phyloP scores from a whole-genome alignment of 2,113 vertebrate genomes.

The Microcebus griseorufus region DNA sequence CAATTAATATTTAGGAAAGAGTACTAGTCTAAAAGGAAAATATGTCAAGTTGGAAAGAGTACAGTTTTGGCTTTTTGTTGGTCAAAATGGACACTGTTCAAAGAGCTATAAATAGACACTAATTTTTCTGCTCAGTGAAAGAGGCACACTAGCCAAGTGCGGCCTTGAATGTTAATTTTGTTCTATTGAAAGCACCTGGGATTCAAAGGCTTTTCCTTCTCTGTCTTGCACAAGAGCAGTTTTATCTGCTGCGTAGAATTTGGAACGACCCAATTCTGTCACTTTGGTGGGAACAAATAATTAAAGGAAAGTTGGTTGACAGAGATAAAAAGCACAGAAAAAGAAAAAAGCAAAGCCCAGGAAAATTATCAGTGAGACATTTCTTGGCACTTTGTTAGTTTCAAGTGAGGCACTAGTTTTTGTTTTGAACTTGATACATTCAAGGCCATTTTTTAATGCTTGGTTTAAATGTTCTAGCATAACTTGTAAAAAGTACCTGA shows the following conservation, averaged over 20 bases:
- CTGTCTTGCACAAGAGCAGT: slow-evolving; percentile 55
- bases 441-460: slow-evolving; percentile 9
- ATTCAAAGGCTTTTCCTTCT: slow-evolving; percentile 66
- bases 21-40: slow-evolving; percentile 51
- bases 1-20: slow-evolving; percentile 38
- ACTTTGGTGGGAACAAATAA: slow-evolving; percentile 72
- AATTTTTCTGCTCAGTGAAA: slow-evolving; percentile 63
- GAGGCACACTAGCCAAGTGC: slow-evolving; percentile 53
- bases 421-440: slow-evolving; percentile 38
- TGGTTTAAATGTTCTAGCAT: neutral
- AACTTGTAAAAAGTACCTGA: neutral
- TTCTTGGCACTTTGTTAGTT: neutral
- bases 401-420: neutral
- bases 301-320: slow-evolving; percentile 75
- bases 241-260: slow-evolving; percentile 59
- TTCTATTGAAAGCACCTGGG: slow-evolving; percentile 76
- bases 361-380: slow-evolving; percentile 16
- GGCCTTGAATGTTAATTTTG: slow-evolving; percentile 77
- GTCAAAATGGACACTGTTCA: slow-evolving; percentile 57
- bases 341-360: neutral
- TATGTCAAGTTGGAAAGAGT: slow-evolving; percentile 53
- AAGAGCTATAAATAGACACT: slow-evolving; percentile 75
- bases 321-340: slow-evolving; percentile 65
- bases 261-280: slow-evolving; percentile 75
- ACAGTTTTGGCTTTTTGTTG: neutral